Conservation (phyloP, 2,888 invertebrate genomes). For the Tuberolachnus salignus region DNA sequence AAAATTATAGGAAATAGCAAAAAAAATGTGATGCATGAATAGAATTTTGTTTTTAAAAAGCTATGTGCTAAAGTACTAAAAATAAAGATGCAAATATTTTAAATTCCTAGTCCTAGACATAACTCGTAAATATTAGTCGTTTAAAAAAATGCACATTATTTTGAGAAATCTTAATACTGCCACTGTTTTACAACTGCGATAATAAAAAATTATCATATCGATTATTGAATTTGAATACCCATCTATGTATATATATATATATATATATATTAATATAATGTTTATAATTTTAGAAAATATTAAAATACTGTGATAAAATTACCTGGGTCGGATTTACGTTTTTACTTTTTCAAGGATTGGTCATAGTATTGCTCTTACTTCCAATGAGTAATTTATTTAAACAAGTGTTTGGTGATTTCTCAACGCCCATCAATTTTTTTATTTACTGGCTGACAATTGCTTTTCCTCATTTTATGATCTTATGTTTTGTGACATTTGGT, state of each 20-base stretch:
- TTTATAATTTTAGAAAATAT: slow-evolving; percentile 34
- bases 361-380: slow-evolving; percentile 28
- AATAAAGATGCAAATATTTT: too few species aligned
- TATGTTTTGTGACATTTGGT: slow-evolving; percentile 36
- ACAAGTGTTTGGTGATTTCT: slow-evolving; percentile 14
- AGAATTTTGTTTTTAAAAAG: too few species aligned
- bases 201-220: background rate
- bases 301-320: slow-evolving; percentile 40
- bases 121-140: too few species aligned
- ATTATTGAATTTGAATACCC: background rate
- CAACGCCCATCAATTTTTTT: slow-evolving; percentile 39
- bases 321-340: slow-evolving; percentile 38
- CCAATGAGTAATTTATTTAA: slow-evolving; percentile 38
- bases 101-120: too few species aligned
- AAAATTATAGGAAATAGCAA: too few species aligned
- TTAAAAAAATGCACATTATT: too few species aligned
- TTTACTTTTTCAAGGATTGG: slow-evolving; percentile 34
- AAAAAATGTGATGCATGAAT: too few species aligned
- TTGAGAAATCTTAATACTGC: too few species aligned
- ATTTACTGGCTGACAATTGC: slow-evolving; percentile 32
- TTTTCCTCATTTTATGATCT: slow-evolving; percentile 27
- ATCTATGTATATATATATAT: background rate
- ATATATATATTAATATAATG: slow-evolving; percentile 1
- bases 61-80: too few species aligned
- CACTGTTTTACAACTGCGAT: background rate